These are phyloP conservation scores for Porites cylindrica DNA, from an alignment of 92 coral and sea anemone genomes.

Conservation along the genomic window DNA sequence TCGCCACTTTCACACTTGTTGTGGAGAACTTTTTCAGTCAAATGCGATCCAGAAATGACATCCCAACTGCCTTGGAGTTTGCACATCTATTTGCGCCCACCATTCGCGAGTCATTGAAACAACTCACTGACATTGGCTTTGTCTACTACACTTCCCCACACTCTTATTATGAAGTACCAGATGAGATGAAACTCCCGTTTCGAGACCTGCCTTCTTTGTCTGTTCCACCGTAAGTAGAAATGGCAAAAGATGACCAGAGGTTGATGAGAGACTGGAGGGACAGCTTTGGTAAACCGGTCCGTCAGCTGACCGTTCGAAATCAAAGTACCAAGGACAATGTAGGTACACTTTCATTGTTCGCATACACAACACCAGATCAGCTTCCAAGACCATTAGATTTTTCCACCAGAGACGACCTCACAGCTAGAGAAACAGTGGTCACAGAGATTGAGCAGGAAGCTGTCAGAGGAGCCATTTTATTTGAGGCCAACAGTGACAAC, in stretches of 20 bases:
- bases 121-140: constrained; percentile 41
- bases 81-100: constrained; percentile 45
- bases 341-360: constrained; percentile 50
- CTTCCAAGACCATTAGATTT: constrained; percentile 47
- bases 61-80: constrained; percentile 59
- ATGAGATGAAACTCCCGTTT: constrained; percentile 41
- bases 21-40: constrained; percentile 54
- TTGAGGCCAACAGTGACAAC: constrained; percentile 13
- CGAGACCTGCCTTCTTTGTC: constrained; percentile 30
- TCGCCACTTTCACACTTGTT: constrained; percentile 32
- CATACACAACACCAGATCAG: constrained; percentile 46
- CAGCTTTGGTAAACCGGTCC: constrained; percentile 55
- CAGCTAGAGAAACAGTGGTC: neutral
- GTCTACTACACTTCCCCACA: constrained; percentile 42
- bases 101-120: constrained; percentile 53
- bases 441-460: constrained; percentile 3
- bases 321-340: constrained; percentile 68
- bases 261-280: constrained; percentile 68
- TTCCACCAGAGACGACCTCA: constrained; percentile 6
- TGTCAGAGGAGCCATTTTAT: neutral
- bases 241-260: constrained; percentile 58
- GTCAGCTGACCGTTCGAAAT: constrained; percentile 57
- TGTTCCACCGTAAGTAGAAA: constrained; percentile 34
- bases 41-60: constrained; percentile 55
- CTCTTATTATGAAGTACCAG: constrained; percentile 43